phyloP scores from a whole-genome alignment of 2,113 vertebrate species.

The Mugil cephalus region DNA sequence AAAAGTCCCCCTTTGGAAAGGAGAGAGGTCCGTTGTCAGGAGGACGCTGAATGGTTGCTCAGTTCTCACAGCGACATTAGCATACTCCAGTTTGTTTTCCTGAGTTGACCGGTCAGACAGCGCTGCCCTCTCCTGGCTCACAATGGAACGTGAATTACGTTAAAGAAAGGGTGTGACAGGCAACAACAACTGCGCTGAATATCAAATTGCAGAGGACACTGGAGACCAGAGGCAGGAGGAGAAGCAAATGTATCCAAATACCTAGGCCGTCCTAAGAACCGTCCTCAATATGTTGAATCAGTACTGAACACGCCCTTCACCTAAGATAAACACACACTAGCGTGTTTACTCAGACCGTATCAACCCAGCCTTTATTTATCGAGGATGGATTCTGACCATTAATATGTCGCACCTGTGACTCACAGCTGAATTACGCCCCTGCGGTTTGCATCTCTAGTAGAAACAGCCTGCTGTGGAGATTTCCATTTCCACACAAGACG shows the following conservation, averaged over 20 bases:
- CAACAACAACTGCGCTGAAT: conserved; percentile 31
- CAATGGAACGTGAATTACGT: conserved; percentile 29
- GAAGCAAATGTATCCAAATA: conserved; percentile 30
- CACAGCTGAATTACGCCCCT: background rate
- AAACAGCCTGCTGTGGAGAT: conserved; percentile 4
- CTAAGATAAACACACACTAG: too few relatives aligned
- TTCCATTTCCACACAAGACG: background rate
- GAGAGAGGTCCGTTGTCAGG: conserved; percentile 56
- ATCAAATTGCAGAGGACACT: conserved; percentile 37
- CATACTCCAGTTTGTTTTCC: conserved; percentile 50
- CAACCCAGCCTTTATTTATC: conserved; percentile 32
- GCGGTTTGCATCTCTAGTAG: background rate
- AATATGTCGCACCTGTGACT: conserved; percentile 1
- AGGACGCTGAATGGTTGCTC: conserved; percentile 48
- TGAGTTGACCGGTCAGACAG: conserved; percentile 30
- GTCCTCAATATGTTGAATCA: background rate
- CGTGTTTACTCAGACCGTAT: conserved; percentile 14
- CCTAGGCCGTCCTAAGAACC: background rate
- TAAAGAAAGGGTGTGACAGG: conserved; percentile 7
- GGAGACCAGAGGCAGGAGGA: background rate
- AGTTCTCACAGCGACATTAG: conserved; percentile 62
- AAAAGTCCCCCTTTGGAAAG: conserved; percentile 52
- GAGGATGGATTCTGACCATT: conserved; percentile 19
- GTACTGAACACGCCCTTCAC: background rate
- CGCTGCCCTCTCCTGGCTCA: conserved; percentile 73